Conservation (phyloP, 2,113 vertebrate genomes). For the Carettochelys insculpta region DNA sequence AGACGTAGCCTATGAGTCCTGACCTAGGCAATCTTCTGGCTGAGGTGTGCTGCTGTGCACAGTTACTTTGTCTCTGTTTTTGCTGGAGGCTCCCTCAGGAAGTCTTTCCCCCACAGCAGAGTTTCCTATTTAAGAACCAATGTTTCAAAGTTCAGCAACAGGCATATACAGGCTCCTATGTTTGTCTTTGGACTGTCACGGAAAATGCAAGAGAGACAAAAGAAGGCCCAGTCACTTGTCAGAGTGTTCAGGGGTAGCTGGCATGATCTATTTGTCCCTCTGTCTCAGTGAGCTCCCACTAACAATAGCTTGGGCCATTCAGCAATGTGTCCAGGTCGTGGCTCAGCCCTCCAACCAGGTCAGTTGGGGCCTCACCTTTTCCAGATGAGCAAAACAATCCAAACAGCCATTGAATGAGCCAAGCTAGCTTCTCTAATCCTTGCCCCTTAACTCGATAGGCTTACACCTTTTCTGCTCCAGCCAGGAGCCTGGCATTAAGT, state of each 20-base stretch:
- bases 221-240: neutral
- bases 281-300: neutral
- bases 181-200: neutral
- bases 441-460: neutral
- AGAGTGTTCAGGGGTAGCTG: neutral
- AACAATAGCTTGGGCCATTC: neutral
- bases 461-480: neutral
- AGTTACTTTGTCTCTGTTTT: no score
- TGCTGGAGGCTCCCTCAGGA: no score
- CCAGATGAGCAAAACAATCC: neutral
- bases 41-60: no score
- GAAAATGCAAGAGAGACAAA: neutral
- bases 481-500: no score
- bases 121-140: neutral
- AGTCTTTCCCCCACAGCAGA: no score
- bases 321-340: neutral
- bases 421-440: neutral
- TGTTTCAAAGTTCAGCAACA: neutral
- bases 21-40: no score
- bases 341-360: no score
- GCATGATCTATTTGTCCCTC: neutral
- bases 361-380: neutral
- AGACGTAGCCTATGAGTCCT: no score
- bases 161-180: neutral
- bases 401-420: no score